Evolutionary conservation across 1,140 invertebrate genomes (phyloP), one percentile per base, ranked within the genome.

Genomic region (Bombus pascuorum): DNA sequence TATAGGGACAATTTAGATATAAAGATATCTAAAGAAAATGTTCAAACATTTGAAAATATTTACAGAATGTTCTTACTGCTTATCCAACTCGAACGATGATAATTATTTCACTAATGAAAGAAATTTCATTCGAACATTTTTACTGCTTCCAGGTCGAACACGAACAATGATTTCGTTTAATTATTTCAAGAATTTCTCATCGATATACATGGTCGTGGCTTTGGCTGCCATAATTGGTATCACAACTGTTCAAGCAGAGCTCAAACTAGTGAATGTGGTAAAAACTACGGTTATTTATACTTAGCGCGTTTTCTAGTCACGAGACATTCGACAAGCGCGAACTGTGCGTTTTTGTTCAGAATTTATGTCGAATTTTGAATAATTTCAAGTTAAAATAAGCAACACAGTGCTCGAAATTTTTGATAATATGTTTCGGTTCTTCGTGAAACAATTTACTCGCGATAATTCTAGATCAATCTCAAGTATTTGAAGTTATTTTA

Each of bases 231-330:
- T 76, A 32, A 73, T 81, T 47, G 25, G 47, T 13, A 47, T 84
- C 3, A 42, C 34, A 39, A 28, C 42, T 57, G 47, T 28, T 37
- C 57, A 39, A 28, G 71, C 74, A 57, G 84, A 91, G 18, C 57
- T 91, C 57, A 80, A 81, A 75, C 76, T 83, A 81, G 65, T 91
- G 47, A 90, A 78, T 37, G 90, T 91, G 81, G 91, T 91, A 86
- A 90, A 88, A 44, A 66, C 28, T 32, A 59, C 3, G 3, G 3
- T 72, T 71, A 53, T 62, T 86, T 76, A 44, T 28, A 25, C 42
- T 25, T 72, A 57, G 22, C 22, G 13, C 28, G 12, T n/a, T 68
- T 57, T 0, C 13, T 9, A 32, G 5, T 44, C 3, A 1, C 53
- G 8, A 34, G 18, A 32, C n/a, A 32, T 15, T 73, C n/a, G 8